A percentile compares a stretch with the other conserved stretches of the same genome.
Evolutionary conservation across 2,888 invertebrate genomes (phyloP).

Genomic region (Agriopis marginaria): DNA sequence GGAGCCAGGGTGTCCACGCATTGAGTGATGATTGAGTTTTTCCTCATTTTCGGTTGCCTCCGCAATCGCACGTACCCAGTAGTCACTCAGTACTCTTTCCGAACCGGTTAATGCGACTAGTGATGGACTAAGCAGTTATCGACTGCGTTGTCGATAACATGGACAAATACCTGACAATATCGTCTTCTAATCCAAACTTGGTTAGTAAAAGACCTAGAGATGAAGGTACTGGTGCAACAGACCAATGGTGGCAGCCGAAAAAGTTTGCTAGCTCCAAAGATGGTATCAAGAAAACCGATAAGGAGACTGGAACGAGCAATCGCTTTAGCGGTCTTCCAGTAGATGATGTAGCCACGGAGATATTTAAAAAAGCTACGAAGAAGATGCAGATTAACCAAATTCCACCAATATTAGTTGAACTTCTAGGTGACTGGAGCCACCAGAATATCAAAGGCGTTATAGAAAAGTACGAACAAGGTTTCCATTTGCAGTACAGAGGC

Average conservation of each 20-base stretch:
- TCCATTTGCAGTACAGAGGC: not conserved
- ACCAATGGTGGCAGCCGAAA: not conserved
- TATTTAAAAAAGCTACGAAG: too few species aligned
- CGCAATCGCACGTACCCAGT: too few species aligned
- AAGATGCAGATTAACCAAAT: not conserved
- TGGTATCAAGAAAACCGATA: not conserved
- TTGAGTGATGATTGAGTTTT: too few species aligned
- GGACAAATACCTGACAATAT: not conserved
- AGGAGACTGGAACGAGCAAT: not conserved
- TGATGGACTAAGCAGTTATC: not conserved
- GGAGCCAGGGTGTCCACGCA: too few species aligned
- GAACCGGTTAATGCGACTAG: not conserved
- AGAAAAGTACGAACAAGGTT: not conserved
- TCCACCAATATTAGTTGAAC: not conserved
- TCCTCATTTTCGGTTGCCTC: too few species aligned
- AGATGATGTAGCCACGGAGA: not conserved
- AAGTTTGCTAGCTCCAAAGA: not conserved
- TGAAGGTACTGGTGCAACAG: not conserved
- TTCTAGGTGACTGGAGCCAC: not conserved
- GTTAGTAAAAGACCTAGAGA: not conserved
- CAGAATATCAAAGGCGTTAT: not conserved
- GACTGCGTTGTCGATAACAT: not conserved
- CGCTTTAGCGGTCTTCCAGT: not conserved
- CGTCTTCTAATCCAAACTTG: not conserved
- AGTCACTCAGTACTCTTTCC: too few species aligned